phyloP scores from a whole-genome alignment of 2,888 invertebrate species.

The Hymenopus coronatus region DNA sequence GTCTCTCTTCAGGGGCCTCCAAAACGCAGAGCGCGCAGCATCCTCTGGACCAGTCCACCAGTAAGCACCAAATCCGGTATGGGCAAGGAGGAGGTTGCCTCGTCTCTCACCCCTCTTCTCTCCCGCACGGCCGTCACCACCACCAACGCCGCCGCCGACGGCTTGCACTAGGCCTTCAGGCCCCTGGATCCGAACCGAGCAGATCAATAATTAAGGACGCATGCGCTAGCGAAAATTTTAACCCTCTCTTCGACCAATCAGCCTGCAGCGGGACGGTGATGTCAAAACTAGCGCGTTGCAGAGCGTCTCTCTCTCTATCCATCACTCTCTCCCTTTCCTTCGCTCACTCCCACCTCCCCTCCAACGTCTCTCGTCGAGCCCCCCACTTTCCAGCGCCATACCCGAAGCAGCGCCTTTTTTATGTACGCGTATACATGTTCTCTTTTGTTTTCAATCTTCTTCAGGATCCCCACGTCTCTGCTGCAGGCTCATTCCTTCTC shows the following conservation, averaged over 20 bases:
- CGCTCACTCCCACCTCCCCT: neutral
- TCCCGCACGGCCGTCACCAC: neutral
- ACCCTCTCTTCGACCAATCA: constrained; percentile 28
- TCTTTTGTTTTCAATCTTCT: constrained; percentile 34
- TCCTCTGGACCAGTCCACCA: neutral
- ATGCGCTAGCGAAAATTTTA: constrained; percentile 26
- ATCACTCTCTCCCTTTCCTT: neutral
- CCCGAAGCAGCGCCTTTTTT: constrained; percentile 21
- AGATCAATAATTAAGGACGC: constrained; percentile 33
- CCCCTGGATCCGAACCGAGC: constrained; percentile 18
- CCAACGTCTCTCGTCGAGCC: neutral
- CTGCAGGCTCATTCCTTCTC: constrained; percentile 33
- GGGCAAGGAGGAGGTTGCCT: constrained; percentile 7
- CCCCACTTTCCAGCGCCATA: neutral
- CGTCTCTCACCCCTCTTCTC: neutral
- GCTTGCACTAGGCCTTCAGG: constrained; percentile 17
- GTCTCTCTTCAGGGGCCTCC: constrained; percentile 4
- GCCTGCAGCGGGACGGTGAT: constrained; percentile 25
- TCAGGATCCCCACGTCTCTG: constrained; percentile 28
- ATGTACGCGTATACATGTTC: constrained; percentile 29
- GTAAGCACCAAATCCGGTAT: constrained; percentile 13
- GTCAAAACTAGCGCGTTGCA: constrained; percentile 32
- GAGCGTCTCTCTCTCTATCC: constrained; percentile 5
- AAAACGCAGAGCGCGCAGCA: constrained; percentile 7
- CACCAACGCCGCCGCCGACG: neutral